phyloP scores from a whole-genome alignment of 2,797 vertebrate genomes.

The Chloroceryle amazona region DNA sequence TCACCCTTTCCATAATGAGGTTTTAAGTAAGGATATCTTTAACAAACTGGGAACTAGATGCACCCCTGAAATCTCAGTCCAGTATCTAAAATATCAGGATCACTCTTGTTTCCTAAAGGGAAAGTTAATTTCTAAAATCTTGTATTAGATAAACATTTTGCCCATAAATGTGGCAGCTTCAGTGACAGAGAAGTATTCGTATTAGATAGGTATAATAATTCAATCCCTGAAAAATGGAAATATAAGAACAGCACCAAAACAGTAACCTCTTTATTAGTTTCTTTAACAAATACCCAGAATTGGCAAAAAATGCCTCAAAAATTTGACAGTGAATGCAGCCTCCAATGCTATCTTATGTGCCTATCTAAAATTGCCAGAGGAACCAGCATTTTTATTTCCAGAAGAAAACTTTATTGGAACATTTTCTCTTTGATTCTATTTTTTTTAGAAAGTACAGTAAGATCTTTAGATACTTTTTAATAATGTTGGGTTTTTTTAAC shows the following conservation, averaged over 20 bases:
- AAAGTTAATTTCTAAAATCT: neutral
- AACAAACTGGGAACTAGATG: neutral
- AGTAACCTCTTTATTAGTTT: neutral
- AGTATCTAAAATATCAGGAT: neutral
- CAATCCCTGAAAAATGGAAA: neutral
- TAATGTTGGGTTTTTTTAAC: neutral
- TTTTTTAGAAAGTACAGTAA: neutral
- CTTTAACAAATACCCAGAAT: neutral
- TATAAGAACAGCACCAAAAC: neutral
- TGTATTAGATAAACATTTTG: neutral
- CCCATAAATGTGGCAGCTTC: neutral
- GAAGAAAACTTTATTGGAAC: neutral
- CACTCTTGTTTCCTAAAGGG: neutral
- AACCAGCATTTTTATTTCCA: neutral
- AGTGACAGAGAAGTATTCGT: neutral
- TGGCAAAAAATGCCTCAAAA: neutral
- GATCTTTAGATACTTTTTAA: neutral
- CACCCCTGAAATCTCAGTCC: neutral
- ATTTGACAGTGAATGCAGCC: neutral
- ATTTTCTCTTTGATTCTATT: neutral
- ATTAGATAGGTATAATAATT: neutral
- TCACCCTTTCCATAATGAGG: neutral
- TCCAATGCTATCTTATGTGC: neutral
- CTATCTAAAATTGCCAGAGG: neutral
- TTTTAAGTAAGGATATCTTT: neutral